Evolutionary conservation across 2,888 invertebrate species (phyloP).

Genomic region (Oithona nana): DNA sequence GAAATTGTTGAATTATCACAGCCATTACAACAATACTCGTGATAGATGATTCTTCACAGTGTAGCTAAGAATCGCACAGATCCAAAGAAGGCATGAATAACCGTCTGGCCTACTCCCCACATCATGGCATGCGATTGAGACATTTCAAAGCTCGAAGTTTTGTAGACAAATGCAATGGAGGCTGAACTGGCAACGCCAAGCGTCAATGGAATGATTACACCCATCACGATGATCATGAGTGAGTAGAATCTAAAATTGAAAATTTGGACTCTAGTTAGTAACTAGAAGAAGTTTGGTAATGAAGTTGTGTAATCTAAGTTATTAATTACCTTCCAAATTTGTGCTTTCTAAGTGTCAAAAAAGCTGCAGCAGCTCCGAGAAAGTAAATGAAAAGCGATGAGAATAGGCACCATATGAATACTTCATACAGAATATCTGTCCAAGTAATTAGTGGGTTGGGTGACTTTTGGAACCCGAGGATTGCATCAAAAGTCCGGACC

Average conservation of each 20-base stretch:
- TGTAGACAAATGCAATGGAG: slow-evolving; percentile 78
- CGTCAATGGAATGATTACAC: slow-evolving; percentile 5
- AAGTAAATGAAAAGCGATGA: slow-evolving; percentile 76
- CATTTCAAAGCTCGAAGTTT: slow-evolving; percentile 72
- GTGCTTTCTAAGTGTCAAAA: slow-evolving; percentile 76
- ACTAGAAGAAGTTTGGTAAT: background rate
- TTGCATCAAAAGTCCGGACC: background rate
- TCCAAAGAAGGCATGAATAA: slow-evolving; percentile 68
- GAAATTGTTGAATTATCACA: too few species aligned
- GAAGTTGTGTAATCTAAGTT: background rate
- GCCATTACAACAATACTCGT: too few species aligned
- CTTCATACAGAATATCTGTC: background rate
- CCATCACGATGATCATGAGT: slow-evolving; percentile 16
- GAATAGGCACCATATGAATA: slow-evolving; percentile 85
- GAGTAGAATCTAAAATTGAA: slow-evolving; percentile 14
- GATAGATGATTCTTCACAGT: too few species aligned
- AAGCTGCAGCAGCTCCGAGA: slow-evolving; percentile 73
- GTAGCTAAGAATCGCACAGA: slow-evolving; percentile 84
- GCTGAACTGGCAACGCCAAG: slow-evolving; percentile 61
- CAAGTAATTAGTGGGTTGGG: background rate
- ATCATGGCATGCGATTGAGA: slow-evolving; percentile 73
- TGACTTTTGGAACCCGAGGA: background rate
- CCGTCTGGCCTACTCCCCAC: slow-evolving; percentile 86
- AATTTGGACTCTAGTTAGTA: too few species aligned
- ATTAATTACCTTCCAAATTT: slow-evolving; percentile 49